Evolutionary conservation across 2,888 invertebrate species (phyloP), one percentile per base, ranked within the genome.

Genomic region (Gonocerus acuteangulatus): DNA sequence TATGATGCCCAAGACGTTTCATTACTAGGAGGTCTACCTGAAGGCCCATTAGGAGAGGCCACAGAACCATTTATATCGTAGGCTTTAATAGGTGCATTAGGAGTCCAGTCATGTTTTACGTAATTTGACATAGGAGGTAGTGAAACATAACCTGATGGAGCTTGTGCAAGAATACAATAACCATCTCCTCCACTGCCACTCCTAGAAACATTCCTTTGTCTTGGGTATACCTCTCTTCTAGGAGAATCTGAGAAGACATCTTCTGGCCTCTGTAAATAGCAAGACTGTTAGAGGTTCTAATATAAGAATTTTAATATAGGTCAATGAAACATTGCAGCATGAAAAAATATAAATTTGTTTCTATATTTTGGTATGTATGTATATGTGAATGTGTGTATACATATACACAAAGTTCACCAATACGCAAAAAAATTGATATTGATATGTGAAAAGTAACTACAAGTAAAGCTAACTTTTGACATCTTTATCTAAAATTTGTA

Each of bases 221-320:
- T 39, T 18, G 48, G 18, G n/a, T 58, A 60, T 2, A 32, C 34
- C 19, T 22, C 52, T 18, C 54, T 36, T 36, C 60, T 34, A 22
- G 51, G 54, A 27, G 62, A 45, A 23, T 64, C 60, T 18, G 60
- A 59, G 56, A 64, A 64, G 16, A 64, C 62, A 47, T 64, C 64
- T 16, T 39, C 39, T 11, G 39, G 39, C 15, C 15, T 39, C 39
- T 60, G 27, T 9, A 27, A 27, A 27, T 27, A 27, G n/a, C n/a
- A n/a, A n/a, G n/a, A n/a, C n/a, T n/a, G n/a, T n/a, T n/a, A n/a
- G n/a, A n/a, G n/a, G n/a, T n/a, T n/a, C n/a, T n/a, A n/a, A n/a
- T n/a, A n/a, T n/a, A n/a, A n/a, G n/a, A n/a, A n/a, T 11, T 36
- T 36, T 11, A 13, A 13, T 36, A 13, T 36, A 9, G 13, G 11